Evolutionary conservation across 2,888 invertebrate genomes (phyloP).

Genomic region (Halictus ligatus): DNA sequence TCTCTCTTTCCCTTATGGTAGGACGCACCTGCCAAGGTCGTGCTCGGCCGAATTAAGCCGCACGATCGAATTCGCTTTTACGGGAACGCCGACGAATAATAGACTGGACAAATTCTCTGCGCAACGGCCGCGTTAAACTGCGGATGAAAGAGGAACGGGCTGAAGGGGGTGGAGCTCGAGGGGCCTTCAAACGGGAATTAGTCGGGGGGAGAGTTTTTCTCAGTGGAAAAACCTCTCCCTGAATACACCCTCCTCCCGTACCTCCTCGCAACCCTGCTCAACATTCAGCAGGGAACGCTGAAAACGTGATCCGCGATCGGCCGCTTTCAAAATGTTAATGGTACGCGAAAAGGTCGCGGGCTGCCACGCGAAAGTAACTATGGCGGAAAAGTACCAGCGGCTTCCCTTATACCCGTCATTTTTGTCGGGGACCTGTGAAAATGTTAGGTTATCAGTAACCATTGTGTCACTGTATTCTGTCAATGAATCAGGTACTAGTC

Average conservation of each 20-base stretch:
- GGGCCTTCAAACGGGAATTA: constrained; percentile 12
- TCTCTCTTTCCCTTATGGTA: neutral
- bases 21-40: constrained; percentile 36
- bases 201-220: constrained; percentile 12
- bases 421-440: neutral
- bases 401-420: neutral
- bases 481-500: neutral
- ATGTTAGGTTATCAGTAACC: neutral
- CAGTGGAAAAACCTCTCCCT: neutral
- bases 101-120: constrained; percentile 38
- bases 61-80: constrained; percentile 47
- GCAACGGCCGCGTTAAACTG: constrained; percentile 8
- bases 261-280: neutral
- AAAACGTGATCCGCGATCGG: neutral
- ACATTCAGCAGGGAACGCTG: neutral
- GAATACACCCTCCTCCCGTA: neutral
- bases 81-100: constrained; percentile 36
- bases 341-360: neutral
- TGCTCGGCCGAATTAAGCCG: constrained; percentile 50
- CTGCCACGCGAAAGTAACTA: neutral
- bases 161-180: neutral
- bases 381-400: neutral
- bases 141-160: constrained; percentile 1
- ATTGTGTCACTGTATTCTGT: no score
- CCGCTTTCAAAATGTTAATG: neutral